Conservation (phyloP, 1,140 invertebrate species). For the Acyrthosiphon pisum region DNA sequence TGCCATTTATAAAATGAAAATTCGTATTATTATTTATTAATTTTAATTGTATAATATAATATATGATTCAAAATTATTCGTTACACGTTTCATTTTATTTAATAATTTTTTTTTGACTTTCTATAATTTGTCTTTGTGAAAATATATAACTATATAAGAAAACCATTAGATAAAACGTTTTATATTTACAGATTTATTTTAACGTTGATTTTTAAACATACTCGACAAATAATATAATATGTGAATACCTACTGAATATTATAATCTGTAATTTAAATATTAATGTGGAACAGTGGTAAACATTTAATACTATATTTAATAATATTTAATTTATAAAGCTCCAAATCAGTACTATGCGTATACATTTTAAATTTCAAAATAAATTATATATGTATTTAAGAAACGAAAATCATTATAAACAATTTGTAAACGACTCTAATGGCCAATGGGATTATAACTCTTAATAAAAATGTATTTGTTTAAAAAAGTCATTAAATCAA, state of each 20-base stretch:
- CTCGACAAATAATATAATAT: no score
- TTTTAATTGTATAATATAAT: background rate
- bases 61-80: background rate
- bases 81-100: background rate
- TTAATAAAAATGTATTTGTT: conserved; percentile 19
- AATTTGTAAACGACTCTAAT: background rate
- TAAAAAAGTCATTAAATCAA: conserved; percentile 25
- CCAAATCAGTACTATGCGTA: background rate
- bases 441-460: background rate
- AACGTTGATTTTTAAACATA: no score
- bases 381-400: background rate
- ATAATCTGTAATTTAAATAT: background rate
- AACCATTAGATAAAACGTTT: background rate
- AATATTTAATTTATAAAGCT: background rate
- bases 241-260: no score
- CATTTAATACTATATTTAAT: background rate
- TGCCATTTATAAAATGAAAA: background rate
- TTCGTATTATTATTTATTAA: background rate
- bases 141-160: background rate
- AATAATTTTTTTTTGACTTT: background rate
- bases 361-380: background rate
- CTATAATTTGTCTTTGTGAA: background rate
- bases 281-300: background rate
- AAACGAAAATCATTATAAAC: background rate
- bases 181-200: no score